A percentile compares a stretch with the other conserved stretches of the same genome.
phyloP scores from a whole-genome alignment of 92 coral and sea anemone genomes.

The Metridium senile region DNA sequence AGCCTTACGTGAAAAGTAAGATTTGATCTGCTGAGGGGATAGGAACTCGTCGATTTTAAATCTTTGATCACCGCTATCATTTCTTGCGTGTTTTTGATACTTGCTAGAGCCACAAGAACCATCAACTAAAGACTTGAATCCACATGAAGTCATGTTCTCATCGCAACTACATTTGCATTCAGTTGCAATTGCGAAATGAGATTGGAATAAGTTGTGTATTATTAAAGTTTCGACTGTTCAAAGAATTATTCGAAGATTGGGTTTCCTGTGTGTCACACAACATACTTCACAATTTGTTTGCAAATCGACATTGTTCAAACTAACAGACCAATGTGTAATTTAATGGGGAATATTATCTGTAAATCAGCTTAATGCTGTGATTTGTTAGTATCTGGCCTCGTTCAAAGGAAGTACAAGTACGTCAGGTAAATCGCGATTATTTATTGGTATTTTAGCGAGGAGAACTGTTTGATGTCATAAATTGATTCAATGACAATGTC shows the following conservation, averaged over 20 bases:
- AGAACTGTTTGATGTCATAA: neutral
- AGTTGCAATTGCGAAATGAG: neutral
- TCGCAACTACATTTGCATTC: constrained; percentile 25
- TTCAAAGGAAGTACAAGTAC: constrained; percentile 4
- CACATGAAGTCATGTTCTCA: constrained; percentile 53
- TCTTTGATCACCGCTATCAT: constrained; percentile 32
- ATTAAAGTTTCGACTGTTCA: neutral
- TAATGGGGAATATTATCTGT: neutral
- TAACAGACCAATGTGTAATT: neutral
- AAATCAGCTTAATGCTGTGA: neutral
- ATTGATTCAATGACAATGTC: neutral
- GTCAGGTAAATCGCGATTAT: constrained; percentile 8
- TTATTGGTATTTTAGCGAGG: constrained; percentile 14
- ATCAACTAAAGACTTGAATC: constrained; percentile 42
- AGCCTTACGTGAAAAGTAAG: constrained; percentile 42
- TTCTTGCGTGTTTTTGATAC: constrained; percentile 43
- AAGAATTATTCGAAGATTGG: too few relatives aligned
- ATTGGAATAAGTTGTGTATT: too few relatives aligned
- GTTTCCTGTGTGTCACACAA: too few relatives aligned
- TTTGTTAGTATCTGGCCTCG: constrained; percentile 2
- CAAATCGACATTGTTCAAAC: too few relatives aligned
- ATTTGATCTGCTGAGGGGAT: constrained; percentile 39
- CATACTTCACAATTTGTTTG: too few relatives aligned
- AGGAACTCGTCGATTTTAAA: constrained; percentile 55
- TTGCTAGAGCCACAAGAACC: constrained; percentile 60